Evolutionary conservation across 2,113 vertebrate genomes (phyloP).

Genomic region (Narcine bancroftii): DNA sequence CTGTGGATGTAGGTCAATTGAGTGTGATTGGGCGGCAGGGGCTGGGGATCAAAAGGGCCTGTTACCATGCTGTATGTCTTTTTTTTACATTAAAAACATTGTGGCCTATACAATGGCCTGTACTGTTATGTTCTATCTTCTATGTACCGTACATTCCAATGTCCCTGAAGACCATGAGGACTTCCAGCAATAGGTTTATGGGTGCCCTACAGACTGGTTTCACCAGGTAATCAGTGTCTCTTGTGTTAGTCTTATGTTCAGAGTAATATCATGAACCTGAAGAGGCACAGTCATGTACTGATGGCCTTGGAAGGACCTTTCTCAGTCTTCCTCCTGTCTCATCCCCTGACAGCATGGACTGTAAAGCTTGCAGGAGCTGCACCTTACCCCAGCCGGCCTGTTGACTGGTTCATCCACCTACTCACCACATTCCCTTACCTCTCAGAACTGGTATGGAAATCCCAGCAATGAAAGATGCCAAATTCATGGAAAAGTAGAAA

Average conservation of each 20-base stretch:
- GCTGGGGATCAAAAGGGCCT: too few species aligned
- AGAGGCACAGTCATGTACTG: background rate
- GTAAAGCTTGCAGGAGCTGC: too few species aligned
- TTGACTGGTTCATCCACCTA: background rate
- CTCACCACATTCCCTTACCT: background rate
- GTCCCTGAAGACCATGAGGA: background rate
- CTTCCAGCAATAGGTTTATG: background rate
- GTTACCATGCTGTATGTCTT: too few species aligned
- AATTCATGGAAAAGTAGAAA: conserved; percentile 13
- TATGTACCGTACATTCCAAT: too few species aligned
- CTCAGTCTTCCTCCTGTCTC: background rate
- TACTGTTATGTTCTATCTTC: too few species aligned
- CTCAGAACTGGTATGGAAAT: background rate
- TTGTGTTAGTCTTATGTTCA: background rate
- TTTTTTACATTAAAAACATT: too few species aligned
- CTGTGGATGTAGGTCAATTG: too few species aligned
- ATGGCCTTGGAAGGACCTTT: background rate
- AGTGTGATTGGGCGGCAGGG: too few species aligned
- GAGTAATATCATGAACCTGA: background rate
- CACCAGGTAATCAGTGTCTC: background rate
- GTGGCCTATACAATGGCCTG: too few species aligned
- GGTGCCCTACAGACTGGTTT: background rate
- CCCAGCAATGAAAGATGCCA: background rate
- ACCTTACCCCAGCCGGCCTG: too few species aligned
- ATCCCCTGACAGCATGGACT: background rate